Conservation (phyloP, 1,140 invertebrate species). For the Ptiloglossa arizonensis region DNA sequence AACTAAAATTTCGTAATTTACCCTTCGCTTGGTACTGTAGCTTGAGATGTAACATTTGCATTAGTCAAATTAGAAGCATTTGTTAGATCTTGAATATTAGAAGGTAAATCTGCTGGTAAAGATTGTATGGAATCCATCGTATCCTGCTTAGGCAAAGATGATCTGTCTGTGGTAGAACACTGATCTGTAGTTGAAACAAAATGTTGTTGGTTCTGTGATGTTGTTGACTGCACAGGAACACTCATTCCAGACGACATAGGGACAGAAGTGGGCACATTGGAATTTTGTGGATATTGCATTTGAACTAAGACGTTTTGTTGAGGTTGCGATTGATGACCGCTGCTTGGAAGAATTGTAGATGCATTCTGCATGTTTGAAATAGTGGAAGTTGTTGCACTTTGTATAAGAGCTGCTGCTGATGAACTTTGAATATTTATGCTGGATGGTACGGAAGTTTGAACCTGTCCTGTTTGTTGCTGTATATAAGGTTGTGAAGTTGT, state of each 20-base stretch:
- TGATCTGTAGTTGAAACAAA: slow-evolving; percentile 62
- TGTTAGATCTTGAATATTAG: slow-evolving; percentile 53
- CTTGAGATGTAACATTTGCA: slow-evolving; percentile 23
- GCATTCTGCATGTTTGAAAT: slow-evolving; percentile 71
- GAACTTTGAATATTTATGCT: slow-evolving; percentile 71
- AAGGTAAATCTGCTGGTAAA: slow-evolving; percentile 57
- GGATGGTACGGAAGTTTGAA: slow-evolving; percentile 73
- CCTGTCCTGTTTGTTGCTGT: slow-evolving; percentile 69
- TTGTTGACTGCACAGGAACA: slow-evolving; percentile 59
- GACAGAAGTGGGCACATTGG: slow-evolving; percentile 66
- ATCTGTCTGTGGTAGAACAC: slow-evolving; percentile 40
- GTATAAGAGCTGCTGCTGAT: slow-evolving; percentile 64
- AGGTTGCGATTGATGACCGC: slow-evolving; percentile 69
- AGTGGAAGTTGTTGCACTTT: slow-evolving; percentile 66
- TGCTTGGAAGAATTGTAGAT: slow-evolving; percentile 64
- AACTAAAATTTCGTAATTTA: slow-evolving; percentile 36
- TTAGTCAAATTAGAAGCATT: slow-evolving; percentile 1
- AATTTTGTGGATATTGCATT: slow-evolving; percentile 73
- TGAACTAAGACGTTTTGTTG: slow-evolving; percentile 75
- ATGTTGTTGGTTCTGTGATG: slow-evolving; percentile 74
- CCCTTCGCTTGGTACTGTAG: slow-evolving; percentile 58
- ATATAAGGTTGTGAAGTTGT: slow-evolving; percentile 73
- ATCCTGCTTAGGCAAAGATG: slow-evolving; percentile 71
- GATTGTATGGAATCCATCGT: slow-evolving; percentile 69
- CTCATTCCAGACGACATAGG: slow-evolving; percentile 67